Base-by-base conservation (phyloP, 2,888 invertebrate genomes). In the Ormyrus pomaceus region DNA sequence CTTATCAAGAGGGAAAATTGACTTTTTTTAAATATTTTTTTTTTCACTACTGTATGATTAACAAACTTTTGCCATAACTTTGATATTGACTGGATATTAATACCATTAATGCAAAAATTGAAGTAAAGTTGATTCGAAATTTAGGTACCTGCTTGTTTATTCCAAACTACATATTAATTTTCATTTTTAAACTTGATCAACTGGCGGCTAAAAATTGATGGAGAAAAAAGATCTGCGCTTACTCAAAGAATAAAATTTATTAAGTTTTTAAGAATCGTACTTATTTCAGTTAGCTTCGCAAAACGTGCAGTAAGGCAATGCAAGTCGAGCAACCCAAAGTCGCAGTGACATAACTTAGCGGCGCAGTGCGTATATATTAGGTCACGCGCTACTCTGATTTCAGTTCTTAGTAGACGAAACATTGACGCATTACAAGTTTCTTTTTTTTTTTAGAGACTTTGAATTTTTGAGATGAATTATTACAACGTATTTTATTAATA, bases 331-430 rank as follows among this genome's bases (percentile, higher is more conserved):
- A 69, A 61, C 59, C 62, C 55, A 50, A 73, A 66, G 56, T 34
- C 53, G 48, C 51, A 75, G 68, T 77, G 77, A 69, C 72, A 73
- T 73, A 77, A 77, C 70, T 62, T 80, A 9, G 9, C 48, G 34
- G 2, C 66, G 8, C n/a, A 48, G 50, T 77, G 80, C 68, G 6
- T 65, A 59, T 50, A 65, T 64, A 74, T 59, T 65, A 64, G 65
- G 65, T 77, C 81, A 81, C 73, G 77, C 77, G 66, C 61, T 72
- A 46, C 66, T 72, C 68, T 65, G 72, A 72, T 76, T 68, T 80
- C 58, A 56, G 34, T 72, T 62, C 66, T 69, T 2, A 51, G 58
- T 66, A 76, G 50, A 76, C 66, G n/a, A 76, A 72, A 72, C 51
- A 68, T 10, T 46, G 34, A 34, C 34, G 34, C 34, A 34, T 34